Base-by-base conservation (phyloP, 2,797 vertebrate genomes). In the Acanthurus lineatus region DNA sequence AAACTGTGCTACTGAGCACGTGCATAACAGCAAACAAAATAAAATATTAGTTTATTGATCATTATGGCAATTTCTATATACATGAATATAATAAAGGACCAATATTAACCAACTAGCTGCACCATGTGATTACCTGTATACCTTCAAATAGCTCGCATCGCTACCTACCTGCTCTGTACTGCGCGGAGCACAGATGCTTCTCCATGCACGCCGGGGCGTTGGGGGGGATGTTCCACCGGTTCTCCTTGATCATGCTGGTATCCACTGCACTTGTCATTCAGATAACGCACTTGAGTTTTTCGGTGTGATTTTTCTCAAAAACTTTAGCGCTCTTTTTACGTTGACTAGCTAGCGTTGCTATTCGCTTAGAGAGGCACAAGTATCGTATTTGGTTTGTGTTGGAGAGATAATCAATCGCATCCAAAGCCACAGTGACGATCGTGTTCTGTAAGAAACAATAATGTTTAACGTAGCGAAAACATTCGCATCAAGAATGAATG, bases 141-240 rank as follows among this genome's bases (percentile, higher is more conserved):
- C 61, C 52, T 42, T 35, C 65, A 11, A 40, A 62, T 75, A 67
- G 66, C 28, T 48, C 1, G 22, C 17, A 3, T 12, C 2, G 35
- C 40, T 17, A 19, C 81, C 94, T 12, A 91, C 88, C 98, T 89
- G 94, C 85, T 85, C 97, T 94, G 93, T 98, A 99, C 0, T 95
- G 96, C 35, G 91, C 95, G 15, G 96, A 86, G 62, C 97, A 96
- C 86, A 99, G 90, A 63, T 99, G 97, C 72, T 93, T 96, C 89
- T 99, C 98, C 97, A 99, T 99, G 84, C 97, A 98, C 0, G 97
- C 97, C 2, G 98, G 98, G 0, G 97, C 97, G 80, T 96, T 97
- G 1, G 97, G 96, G 0, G 97, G 96, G 5, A 97, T 96, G 80
- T 95, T 96, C 97, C 98, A 98, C 3, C 95, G 86, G 78, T 94